Conservation (phyloP, 2,113 vertebrate genomes). For the Psittacus erithacus region DNA sequence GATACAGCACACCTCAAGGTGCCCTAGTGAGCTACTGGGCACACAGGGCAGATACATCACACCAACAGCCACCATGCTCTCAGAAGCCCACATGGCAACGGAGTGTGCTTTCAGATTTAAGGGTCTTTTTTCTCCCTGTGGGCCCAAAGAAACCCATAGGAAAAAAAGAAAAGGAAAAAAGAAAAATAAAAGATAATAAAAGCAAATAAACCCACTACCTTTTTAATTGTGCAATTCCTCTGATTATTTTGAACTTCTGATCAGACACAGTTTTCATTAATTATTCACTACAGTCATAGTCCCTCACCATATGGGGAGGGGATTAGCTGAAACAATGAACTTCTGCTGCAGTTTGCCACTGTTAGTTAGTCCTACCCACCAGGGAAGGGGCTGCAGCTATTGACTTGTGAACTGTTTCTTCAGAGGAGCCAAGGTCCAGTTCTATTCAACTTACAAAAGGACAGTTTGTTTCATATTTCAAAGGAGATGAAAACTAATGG, state of each 20-base stretch:
- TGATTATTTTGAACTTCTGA: not conserved
- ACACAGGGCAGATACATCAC: not conserved
- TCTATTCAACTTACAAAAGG: not conserved
- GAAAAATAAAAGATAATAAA: not conserved
- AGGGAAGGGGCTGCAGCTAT: not conserved
- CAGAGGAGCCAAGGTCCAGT: not conserved
- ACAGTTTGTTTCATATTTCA: not conserved
- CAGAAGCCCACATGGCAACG: fast-evolving
- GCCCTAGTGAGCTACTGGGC: not conserved
- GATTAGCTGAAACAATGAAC: not conserved
- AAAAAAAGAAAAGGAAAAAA: not conserved
- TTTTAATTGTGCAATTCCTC: not conserved
- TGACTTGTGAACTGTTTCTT: not conserved
- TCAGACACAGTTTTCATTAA: not conserved
- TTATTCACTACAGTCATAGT: not conserved
- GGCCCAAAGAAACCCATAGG: not conserved
- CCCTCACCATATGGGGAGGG: not conserved
- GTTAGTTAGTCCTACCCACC: not conserved
- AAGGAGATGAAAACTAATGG: not conserved
- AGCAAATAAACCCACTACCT: fast-evolving
- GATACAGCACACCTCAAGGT: not conserved
- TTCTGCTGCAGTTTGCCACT: not conserved
- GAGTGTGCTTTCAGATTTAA: not conserved
- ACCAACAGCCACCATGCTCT: not conserved
- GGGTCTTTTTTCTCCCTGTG: not conserved